Evolutionary conservation across 2,797 vertebrate species (phyloP).

Genomic region (Paguma larvata): DNA sequence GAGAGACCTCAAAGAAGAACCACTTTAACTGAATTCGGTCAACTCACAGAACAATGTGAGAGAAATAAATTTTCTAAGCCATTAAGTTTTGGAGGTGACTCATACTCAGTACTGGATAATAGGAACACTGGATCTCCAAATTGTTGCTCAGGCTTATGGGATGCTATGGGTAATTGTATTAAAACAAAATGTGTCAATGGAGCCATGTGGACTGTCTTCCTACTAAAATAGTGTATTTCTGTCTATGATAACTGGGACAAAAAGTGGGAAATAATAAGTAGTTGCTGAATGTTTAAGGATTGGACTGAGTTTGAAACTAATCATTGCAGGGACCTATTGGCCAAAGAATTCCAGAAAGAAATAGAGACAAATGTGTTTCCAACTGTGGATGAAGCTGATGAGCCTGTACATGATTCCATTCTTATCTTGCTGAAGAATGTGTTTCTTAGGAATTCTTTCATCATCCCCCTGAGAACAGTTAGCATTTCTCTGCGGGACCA

Average conservation of each 20-base stretch:
- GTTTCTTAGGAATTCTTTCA: slow-evolving; percentile 3
- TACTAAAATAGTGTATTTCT: slow-evolving; percentile 1
- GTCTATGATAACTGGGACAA: background rate
- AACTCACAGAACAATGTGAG: background rate
- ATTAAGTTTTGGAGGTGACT: background rate
- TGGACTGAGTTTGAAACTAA: background rate
- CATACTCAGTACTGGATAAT: background rate
- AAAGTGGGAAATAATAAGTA: background rate
- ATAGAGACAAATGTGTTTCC: background rate
- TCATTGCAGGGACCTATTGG: background rate
- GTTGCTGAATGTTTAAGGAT: background rate
- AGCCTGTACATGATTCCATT: background rate
- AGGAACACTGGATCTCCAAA: background rate
- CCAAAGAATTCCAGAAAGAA: background rate
- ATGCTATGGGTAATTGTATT: background rate
- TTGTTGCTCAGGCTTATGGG: background rate
- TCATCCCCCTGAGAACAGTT: background rate
- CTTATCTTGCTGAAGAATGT: background rate
- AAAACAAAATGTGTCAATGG: background rate
- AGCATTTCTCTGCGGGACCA: background rate
- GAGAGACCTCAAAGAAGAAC: background rate
- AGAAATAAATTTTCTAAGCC: background rate
- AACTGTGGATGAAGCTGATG: background rate
- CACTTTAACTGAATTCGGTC: background rate
- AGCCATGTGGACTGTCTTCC: background rate